phyloP scores from a whole-genome alignment of 2,888 invertebrate genomes.

The Ormyrus nitidulus region DNA sequence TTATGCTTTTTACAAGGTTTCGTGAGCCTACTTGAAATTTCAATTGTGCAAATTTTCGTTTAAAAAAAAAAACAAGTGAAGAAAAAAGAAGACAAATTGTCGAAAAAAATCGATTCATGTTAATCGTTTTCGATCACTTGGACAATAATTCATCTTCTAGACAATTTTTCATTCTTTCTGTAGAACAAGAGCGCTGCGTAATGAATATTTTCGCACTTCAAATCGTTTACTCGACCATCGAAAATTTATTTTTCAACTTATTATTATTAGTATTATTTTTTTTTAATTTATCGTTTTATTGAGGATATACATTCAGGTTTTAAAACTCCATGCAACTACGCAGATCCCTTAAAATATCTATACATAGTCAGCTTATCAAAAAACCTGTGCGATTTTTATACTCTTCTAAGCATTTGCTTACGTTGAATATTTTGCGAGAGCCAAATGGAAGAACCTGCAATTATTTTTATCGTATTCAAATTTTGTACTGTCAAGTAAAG shows the following conservation, averaged over 20 bases:
- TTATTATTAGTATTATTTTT: not conserved
- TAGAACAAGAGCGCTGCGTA: constrained; percentile 6
- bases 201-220: not conserved
- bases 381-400: constrained; percentile 33
- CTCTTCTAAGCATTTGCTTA: constrained; percentile 61
- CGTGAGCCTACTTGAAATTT: too few species aligned
- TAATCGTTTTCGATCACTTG: not conserved
- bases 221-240: too few species aligned
- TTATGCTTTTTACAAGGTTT: too few species aligned
- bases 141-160: not conserved
- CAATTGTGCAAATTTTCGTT: too few species aligned
- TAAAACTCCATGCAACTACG: constrained; percentile 27
- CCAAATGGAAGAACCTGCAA: constrained; percentile 70
- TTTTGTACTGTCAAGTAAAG: not conserved
- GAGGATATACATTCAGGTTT: constrained; percentile 12
- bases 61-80: too few species aligned
- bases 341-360: constrained; percentile 22
- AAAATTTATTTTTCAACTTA: too few species aligned
- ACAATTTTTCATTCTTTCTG: constrained; percentile 1
- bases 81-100: too few species aligned
- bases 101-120: too few species aligned
- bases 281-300: constrained; percentile 1
- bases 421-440: constrained; percentile 69
- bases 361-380: constrained; percentile 34
- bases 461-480: constrained; percentile 61